phyloP scores from a whole-genome alignment of 2,888 invertebrate species.

The Linnaemya tessellans region DNA sequence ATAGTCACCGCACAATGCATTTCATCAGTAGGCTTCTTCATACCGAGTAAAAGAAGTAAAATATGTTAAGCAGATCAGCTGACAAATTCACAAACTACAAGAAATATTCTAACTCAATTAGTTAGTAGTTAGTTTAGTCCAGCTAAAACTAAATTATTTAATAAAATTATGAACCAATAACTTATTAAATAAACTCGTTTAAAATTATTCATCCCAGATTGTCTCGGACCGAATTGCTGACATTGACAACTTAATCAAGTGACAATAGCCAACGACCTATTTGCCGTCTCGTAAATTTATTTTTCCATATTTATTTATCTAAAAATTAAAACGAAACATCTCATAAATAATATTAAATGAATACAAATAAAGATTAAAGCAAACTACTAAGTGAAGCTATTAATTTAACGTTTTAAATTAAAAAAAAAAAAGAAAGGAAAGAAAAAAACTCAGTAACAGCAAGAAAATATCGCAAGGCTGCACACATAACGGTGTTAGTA shows the following conservation, averaged over 20 bases:
- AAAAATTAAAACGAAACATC: not conserved
- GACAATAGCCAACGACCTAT: conserved; percentile 15
- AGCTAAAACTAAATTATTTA: not conserved
- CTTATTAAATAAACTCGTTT: not conserved
- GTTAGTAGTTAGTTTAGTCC: not conserved
- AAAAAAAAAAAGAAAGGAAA: no score
- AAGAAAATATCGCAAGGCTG: conserved; percentile 12
- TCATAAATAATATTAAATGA: conserved; percentile 17
- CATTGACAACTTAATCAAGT: conserved; percentile 46
- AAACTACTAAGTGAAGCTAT: conserved; percentile 3
- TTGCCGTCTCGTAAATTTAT: not conserved
- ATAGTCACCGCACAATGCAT: no score
- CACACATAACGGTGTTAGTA: conserved; percentile 43
- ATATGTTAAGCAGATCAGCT: no score
- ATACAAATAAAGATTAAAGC: not conserved
- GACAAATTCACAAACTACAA: not conserved
- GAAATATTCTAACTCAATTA: not conserved
- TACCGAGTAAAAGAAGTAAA: no score
- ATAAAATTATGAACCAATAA: not conserved
- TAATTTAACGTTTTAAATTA: not conserved
- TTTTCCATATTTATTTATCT: not conserved
- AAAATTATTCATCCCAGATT: conserved; percentile 1
- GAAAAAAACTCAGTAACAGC: not conserved
- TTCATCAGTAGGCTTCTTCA: no score
- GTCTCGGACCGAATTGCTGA: not conserved